Conservation (phyloP, 2,113 vertebrate genomes). For the Halichoerus grypus region DNA sequence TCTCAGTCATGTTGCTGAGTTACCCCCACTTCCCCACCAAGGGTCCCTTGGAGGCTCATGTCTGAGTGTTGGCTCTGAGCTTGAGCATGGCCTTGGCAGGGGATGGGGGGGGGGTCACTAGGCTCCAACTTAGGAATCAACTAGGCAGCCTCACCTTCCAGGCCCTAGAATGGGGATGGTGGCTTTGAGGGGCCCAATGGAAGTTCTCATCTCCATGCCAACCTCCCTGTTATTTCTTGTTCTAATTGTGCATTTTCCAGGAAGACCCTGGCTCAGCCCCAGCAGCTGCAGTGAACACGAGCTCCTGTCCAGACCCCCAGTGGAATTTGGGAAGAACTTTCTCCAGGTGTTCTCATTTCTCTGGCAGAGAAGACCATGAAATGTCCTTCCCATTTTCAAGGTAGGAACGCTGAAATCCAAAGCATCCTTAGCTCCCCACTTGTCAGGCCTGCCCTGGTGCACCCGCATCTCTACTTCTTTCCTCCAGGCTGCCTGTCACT, state of each 20-base stretch:
- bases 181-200: not conserved
- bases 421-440: too few relatives aligned
- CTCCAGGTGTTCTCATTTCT: not conserved
- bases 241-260: not conserved
- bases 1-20: not conserved
- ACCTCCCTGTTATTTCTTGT: not conserved
- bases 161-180: not conserved
- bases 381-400: not conserved
- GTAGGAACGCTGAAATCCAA: not conserved
- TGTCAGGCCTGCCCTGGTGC: not conserved
- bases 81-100: not conserved
- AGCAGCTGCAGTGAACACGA: not conserved
- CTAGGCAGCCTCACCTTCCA: not conserved
- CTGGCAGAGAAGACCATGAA: not conserved
- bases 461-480: not conserved
- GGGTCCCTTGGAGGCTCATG: not conserved
- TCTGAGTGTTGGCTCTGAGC: not conserved
- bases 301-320: not conserved
- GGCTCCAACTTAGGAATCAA: not conserved
- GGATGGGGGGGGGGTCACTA: not conserved
- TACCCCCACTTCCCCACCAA: fast-evolving
- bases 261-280: not conserved
- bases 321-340: not conserved
- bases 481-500: not conserved
- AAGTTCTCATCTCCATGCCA: not conserved